Conservation (phyloP, 2,888 invertebrate genomes). For the Heteromyza rotundicornis region DNA sequence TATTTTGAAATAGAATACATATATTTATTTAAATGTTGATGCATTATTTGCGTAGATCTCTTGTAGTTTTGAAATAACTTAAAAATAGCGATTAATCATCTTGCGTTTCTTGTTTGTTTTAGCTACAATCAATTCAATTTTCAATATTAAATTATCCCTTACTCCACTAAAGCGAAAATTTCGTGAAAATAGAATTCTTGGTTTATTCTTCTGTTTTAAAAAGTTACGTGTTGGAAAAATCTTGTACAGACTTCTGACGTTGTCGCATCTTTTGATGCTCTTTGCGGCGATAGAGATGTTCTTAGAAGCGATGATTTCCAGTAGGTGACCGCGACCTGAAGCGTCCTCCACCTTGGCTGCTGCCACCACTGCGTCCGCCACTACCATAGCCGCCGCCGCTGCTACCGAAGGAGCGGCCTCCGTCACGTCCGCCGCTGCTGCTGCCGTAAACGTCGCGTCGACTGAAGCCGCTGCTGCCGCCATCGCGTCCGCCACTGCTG, state of each 20-base stretch:
- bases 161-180: slow-evolving; percentile 10
- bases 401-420: slow-evolving; percentile 55
- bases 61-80: slow-evolving; percentile 21
- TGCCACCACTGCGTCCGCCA: slow-evolving; percentile 62
- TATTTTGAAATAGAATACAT: slow-evolving; percentile 14
- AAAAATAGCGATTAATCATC: slow-evolving; percentile 19
- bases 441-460: slow-evolving; percentile 53
- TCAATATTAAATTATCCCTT: slow-evolving; percentile 1
- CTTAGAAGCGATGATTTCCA: slow-evolving; percentile 50
- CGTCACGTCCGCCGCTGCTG: slow-evolving; percentile 48
- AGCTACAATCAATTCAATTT: slow-evolving; percentile 17
- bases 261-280: background rate
- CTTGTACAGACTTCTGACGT: background rate
- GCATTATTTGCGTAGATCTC: slow-evolving; percentile 1
- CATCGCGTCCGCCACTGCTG: slow-evolving; percentile 42
- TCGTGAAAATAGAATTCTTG: slow-evolving; percentile 4
- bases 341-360: slow-evolving; percentile 52
- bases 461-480: slow-evolving; percentile 58
- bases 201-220: background rate
- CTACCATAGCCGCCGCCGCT: slow-evolving; percentile 65
- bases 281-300: too few relatives aligned
- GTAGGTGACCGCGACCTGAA: slow-evolving; percentile 60
- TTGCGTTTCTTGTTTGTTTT: slow-evolving; percentile 3
- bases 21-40: slow-evolving; percentile 23
- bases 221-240: background rate